Percentiles rank a stretch among this genome's conserved stretches.
Conservation (phyloP, 2,888 invertebrate genomes). For the Caenorhabditis sinica region DNA sequence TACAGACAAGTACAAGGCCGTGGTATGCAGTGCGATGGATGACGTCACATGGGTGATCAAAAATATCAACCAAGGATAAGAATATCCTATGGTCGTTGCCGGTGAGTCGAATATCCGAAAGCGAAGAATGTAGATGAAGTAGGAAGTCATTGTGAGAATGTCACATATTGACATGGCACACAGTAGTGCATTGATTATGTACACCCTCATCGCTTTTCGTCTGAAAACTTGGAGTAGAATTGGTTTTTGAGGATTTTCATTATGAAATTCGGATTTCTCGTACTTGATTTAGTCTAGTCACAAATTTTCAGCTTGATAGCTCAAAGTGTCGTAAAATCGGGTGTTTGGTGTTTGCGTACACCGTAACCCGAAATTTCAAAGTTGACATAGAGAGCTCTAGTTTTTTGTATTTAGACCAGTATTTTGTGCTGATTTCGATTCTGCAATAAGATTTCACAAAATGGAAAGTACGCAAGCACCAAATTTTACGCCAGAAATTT, state of each 20-base stretch:
- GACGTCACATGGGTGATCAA: slow-evolving; percentile 75
- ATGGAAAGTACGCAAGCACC: no score
- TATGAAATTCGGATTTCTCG: neutral
- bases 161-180: slow-evolving; percentile 82
- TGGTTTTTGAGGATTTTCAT: neutral
- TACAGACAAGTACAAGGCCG: slow-evolving; percentile 81
- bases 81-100: slow-evolving; percentile 64
- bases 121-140: slow-evolving; percentile 80
- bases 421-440: neutral
- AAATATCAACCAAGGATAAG: slow-evolving; percentile 76
- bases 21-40: slow-evolving; percentile 81
- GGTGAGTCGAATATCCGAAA: slow-evolving; percentile 75
- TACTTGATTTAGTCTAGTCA: neutral
- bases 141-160: slow-evolving; percentile 81
- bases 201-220: slow-evolving; percentile 72
- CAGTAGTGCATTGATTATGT: slow-evolving; percentile 72
- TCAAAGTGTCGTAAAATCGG: neutral
- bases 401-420: neutral
- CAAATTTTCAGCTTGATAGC: neutral
- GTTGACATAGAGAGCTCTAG: neutral
- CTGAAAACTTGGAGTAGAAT: slow-evolving; percentile 59
- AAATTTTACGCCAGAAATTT: neutral
- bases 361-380: neutral
- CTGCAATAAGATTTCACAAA: no score
- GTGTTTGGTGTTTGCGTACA: slow-evolving; percentile 1